Base-by-base conservation (phyloP, 2,888 invertebrate genomes). In the Drosophila ustulata region DNA sequence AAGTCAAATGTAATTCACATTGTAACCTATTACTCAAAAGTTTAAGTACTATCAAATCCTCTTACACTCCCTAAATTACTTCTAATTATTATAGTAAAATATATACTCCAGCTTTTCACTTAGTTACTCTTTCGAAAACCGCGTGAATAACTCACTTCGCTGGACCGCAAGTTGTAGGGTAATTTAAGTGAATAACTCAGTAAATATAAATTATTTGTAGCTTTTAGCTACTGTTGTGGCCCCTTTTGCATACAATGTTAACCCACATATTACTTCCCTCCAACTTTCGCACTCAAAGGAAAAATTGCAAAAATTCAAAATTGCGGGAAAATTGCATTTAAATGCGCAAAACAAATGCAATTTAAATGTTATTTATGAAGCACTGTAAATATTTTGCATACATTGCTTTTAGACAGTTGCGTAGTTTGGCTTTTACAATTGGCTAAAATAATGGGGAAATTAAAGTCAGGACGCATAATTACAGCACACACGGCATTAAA, bases 261-360 rank as follows among this genome's bases (percentile, higher is more conserved):
- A 30, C 23, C 39, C 25, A 25, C 18, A 28, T 47, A 47, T 32
- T n/a, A 9, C 4, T n/a, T 3, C 9, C 41, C 26, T 34, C 1
- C 25, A 7, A 2, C 8, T 13, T 30, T n/a, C 11, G 23, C 49
- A 32, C 41, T 30, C 26, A 30, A 47, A 57, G n/a, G 26, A 9
- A 45, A 11, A 56, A 55, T 51, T 55, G 13, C 26, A 39, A n/a
- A n/a, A n/a, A 45, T 49, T 32, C 18, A 52, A 66, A 70, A 49
- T 57, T 49, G 23, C 25, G 25, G 23, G 41, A 51, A 65, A 59
- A 28, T 37, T 45, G 55, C 57, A 71, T 68, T 68, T 9, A 71
- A 71, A 64, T 66, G 58, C 69, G 23, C 43, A 59, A 49, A 37
- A 62, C 51, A 66, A 83, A 68, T 66, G 61, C 62, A 71, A 69